phyloP scores from a whole-genome alignment of 2,888 invertebrate genomes.

The Parelbella ahira region DNA sequence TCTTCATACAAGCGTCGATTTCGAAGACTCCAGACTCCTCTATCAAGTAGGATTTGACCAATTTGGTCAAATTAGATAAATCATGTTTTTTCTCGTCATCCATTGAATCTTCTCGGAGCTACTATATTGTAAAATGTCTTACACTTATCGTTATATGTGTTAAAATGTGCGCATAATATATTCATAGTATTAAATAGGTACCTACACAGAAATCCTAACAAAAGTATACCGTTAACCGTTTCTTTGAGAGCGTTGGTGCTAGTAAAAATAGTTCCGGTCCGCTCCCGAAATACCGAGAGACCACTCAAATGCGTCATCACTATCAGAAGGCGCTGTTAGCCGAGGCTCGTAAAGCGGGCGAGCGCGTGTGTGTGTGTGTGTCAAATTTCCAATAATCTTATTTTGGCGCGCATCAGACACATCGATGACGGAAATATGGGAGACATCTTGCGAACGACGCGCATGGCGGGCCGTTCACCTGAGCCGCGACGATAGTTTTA shows the following conservation, averaged over 20 bases:
- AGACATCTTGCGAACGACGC: constrained; percentile 66
- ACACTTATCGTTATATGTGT: no score
- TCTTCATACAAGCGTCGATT: no score
- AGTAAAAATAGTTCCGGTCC: constrained; percentile 41
- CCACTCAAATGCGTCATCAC: constrained; percentile 71
- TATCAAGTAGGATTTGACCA: no score
- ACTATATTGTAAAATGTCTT: no score
- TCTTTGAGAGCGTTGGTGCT: constrained; percentile 28
- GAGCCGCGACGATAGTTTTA: constrained; percentile 70
- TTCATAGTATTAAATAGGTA: no score
- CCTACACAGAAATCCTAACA: no score
- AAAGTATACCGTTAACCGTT: constrained; percentile 14
- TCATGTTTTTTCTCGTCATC: no score
- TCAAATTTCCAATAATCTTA: constrained; percentile 78
- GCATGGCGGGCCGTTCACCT: constrained; percentile 73
- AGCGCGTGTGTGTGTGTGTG: constrained; percentile 69
- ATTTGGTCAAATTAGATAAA: no score
- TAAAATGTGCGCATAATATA: no score
- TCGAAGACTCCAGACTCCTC: no score
- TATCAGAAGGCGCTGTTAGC: constrained; percentile 44
- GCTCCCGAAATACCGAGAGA: constrained; percentile 57
- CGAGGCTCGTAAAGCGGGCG: constrained; percentile 59
- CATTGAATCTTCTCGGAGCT: no score
- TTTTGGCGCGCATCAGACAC: constrained; percentile 78
- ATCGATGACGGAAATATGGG: constrained; percentile 72